Evolutionary conservation across 2,113 vertebrate genomes (phyloP).

Genomic region (Eubucco bourcierii): DNA sequence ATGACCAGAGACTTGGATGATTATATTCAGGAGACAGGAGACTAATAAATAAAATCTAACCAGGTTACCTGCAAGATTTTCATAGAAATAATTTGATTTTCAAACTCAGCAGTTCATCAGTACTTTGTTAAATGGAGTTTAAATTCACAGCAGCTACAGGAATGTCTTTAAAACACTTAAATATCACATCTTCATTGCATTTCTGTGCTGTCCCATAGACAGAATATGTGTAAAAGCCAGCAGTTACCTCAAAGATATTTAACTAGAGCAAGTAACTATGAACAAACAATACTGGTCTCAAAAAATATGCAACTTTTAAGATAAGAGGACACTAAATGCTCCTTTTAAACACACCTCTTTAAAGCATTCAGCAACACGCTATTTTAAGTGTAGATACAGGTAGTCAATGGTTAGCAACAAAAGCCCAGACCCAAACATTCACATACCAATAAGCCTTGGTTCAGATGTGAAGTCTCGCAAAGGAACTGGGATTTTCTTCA

Average conservation of each 20-base stretch:
- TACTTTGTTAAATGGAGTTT: not conserved
- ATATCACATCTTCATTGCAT: not conserved
- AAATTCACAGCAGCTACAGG: not conserved
- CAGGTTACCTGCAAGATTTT: not conserved
- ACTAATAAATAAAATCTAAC: not conserved
- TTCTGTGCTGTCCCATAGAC: not conserved
- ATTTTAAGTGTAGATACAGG: not conserved
- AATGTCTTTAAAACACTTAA: not conserved
- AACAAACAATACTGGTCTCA: not conserved
- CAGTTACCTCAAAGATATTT: not conserved
- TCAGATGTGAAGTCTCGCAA: conserved; percentile 96
- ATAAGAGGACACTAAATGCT: not conserved
- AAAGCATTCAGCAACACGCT: not conserved
- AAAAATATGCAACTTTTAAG: not conserved
- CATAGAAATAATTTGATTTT: not conserved
- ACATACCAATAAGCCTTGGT: conserved; percentile 93
- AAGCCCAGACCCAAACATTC: not conserved
- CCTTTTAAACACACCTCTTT: not conserved
- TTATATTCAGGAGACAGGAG: not conserved
- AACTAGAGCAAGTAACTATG: not conserved
- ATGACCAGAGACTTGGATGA: not conserved
- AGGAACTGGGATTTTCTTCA: conserved; percentile 97
- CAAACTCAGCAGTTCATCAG: not conserved
- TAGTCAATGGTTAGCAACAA: not conserved
- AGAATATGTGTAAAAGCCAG: not conserved